These are phyloP conservation scores for Pseudoips prasinana DNA, from an alignment of 2,888 invertebrate species.

Conservation along the genomic window DNA sequence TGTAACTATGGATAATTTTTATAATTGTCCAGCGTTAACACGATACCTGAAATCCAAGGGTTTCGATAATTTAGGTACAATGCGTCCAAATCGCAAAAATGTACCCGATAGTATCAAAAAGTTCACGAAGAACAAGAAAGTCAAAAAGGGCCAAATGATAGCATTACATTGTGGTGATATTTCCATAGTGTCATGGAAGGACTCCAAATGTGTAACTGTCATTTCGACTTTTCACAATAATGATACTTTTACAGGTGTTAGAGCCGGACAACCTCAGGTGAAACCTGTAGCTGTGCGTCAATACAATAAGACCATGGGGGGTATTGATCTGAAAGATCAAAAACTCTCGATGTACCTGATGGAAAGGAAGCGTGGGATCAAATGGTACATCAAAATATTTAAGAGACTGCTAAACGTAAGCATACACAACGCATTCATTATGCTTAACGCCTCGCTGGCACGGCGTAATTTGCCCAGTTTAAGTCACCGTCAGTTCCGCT, in stretches of 20 bases:
- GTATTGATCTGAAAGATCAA: conserved; percentile 28
- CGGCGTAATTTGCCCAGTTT: too few relatives aligned
- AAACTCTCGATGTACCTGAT: conserved; percentile 24
- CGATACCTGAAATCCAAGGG: too few relatives aligned
- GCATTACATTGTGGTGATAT: conserved; percentile 17
- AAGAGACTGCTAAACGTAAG: conserved; percentile 19
- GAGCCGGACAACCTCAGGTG: not conserved
- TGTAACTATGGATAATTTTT: too few relatives aligned
- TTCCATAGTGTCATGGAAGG: conserved; percentile 19
- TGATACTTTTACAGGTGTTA: conserved; percentile 5
- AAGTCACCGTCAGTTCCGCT: too few relatives aligned
- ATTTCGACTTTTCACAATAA: conserved; percentile 11
- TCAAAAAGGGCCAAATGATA: too few relatives aligned
- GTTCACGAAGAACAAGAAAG: too few relatives aligned
- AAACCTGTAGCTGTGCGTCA: conserved; percentile 8
- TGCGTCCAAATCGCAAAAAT: too few relatives aligned
- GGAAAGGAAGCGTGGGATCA: conserved; percentile 22
- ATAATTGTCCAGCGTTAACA: too few relatives aligned
- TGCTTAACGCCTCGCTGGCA: too few relatives aligned
- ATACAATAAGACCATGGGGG: conserved; percentile 33
- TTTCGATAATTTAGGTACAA: too few relatives aligned
- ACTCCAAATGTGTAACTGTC: conserved; percentile 13
- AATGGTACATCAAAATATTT: conserved; percentile 27
- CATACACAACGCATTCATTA: too few relatives aligned
- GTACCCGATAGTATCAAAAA: too few relatives aligned